A percentile compares a stretch with the other conserved stretches of the same genome.
Evolutionary conservation across 2,888 invertebrate genomes (phyloP).

Genomic region (Flexamia atlantica): DNA sequence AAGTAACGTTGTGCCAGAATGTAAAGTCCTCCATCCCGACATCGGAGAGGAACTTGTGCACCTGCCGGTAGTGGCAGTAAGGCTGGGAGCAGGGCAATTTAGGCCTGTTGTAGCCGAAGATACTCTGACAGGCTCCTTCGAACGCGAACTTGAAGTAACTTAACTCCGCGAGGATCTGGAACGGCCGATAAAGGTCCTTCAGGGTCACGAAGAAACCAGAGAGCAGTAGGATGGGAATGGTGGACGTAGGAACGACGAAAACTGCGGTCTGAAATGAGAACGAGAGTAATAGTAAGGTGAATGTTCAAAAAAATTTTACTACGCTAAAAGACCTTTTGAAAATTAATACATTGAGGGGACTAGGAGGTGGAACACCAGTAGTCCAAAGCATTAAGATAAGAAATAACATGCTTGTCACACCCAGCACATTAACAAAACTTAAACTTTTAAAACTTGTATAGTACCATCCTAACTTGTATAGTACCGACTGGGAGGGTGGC

Average conservation of each 20-base stretch:
- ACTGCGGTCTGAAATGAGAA: constrained; percentile 77
- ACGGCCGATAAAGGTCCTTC: constrained; percentile 91
- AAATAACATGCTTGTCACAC: too few relatives aligned
- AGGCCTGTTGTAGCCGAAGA: constrained; percentile 92
- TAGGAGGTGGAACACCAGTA: too few relatives aligned
- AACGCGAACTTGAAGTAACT: constrained; percentile 95
- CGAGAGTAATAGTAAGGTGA: too few relatives aligned
- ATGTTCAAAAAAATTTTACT: too few relatives aligned
- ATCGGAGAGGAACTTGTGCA: constrained; percentile 83
- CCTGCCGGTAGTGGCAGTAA: constrained; percentile 72
- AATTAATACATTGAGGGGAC: too few relatives aligned
- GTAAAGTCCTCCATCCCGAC: constrained; percentile 88
- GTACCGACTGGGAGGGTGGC: too few relatives aligned
- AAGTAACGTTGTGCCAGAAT: constrained; percentile 55
- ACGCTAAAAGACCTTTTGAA: too few relatives aligned
- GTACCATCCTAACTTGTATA: too few relatives aligned
- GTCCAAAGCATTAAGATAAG: too few relatives aligned
- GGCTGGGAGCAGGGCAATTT: constrained; percentile 88
- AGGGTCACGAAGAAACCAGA: constrained; percentile 97
- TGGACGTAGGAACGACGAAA: constrained; percentile 90
- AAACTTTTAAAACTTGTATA: too few relatives aligned
- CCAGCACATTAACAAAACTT: too few relatives aligned
- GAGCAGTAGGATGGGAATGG: constrained; percentile 94
- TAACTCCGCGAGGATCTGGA: constrained; percentile 92
- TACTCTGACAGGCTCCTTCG: constrained; percentile 93